Evolutionary conservation across 2,888 invertebrate species (phyloP).

Genomic region (Oscheius myriophilus): DNA sequence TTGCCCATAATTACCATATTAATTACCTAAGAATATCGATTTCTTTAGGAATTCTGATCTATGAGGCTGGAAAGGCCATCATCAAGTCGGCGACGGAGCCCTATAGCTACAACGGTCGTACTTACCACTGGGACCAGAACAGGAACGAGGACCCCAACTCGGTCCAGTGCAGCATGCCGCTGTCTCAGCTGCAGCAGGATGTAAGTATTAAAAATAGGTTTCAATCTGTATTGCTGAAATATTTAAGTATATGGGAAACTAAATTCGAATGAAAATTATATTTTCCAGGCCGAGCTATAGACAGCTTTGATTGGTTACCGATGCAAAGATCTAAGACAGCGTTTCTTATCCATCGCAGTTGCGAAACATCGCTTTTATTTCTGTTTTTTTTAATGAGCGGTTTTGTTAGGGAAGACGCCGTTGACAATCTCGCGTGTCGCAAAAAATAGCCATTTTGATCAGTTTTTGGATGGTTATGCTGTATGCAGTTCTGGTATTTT

Average conservation of each 20-base stretch:
- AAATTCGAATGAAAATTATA: too few relatives aligned
- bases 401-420: too few relatives aligned
- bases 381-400: too few relatives aligned
- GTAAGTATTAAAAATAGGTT: conserved; percentile 12
- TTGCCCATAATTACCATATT: too few relatives aligned
- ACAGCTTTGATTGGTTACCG: too few relatives aligned
- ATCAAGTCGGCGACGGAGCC: conserved; percentile 56
- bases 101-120: conserved; percentile 53
- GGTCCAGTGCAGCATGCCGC: conserved; percentile 60
- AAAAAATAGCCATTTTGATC: too few relatives aligned
- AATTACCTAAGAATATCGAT: not conserved
- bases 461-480: too few relatives aligned
- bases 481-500: too few relatives aligned
- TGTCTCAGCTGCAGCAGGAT: conserved; percentile 34
- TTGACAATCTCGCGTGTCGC: too few relatives aligned
- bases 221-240: too few relatives aligned
- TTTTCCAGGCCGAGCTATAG: too few relatives aligned
- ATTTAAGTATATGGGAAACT: not conserved
- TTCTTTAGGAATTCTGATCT: conserved; percentile 41
- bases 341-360: not conserved
- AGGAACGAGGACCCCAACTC: conserved; percentile 21
- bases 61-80: conserved; percentile 63
- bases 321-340: not conserved
- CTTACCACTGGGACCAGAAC: conserved; percentile 64
- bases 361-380: too few relatives aligned